Percentiles rank a stretch among this genome's conserved stretches.
phyloP scores from a whole-genome alignment of 2,113 vertebrate genomes.

The Dissostichus mawsoni region DNA sequence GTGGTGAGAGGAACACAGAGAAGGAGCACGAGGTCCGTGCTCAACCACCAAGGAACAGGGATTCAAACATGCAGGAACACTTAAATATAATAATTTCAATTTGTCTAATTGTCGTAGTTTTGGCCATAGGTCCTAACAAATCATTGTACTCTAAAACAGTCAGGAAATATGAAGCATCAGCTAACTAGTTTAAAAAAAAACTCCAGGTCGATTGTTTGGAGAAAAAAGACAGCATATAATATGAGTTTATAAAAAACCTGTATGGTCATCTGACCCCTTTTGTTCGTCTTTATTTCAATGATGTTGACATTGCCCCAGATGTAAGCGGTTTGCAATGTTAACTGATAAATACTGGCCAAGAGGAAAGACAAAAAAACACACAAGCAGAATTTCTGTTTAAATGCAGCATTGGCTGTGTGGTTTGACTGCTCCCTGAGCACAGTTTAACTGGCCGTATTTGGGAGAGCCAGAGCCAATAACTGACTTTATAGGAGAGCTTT shows the following conservation, averaged over 20 bases:
- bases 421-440: slow-evolving; percentile 35
- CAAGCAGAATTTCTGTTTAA: slow-evolving; percentile 12
- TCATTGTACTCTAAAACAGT: slow-evolving; percentile 9
- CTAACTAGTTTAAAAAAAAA: slow-evolving; percentile 22
- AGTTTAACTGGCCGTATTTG: slow-evolving; percentile 53
- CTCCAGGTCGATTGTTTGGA: not conserved
- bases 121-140: slow-evolving; percentile 31
- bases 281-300: too few relatives aligned
- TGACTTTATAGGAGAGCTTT: slow-evolving; percentile 63
- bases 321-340: not conserved
- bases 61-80: slow-evolving; percentile 56
- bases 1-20: slow-evolving; percentile 60
- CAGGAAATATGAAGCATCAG: not conserved
- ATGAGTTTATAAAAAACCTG: not conserved
- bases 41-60: slow-evolving; percentile 31
- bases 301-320: not conserved
- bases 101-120: slow-evolving; percentile 33
- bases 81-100: slow-evolving; percentile 53
- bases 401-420: slow-evolving; percentile 27
- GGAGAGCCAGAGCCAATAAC: slow-evolving; percentile 51
- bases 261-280: not conserved
- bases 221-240: not conserved
- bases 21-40: slow-evolving; percentile 35
- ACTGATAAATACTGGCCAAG: not conserved
- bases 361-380: not conserved